Base-by-base conservation (phyloP, 2,888 invertebrate genomes). In the Apamea crenata region DNA sequence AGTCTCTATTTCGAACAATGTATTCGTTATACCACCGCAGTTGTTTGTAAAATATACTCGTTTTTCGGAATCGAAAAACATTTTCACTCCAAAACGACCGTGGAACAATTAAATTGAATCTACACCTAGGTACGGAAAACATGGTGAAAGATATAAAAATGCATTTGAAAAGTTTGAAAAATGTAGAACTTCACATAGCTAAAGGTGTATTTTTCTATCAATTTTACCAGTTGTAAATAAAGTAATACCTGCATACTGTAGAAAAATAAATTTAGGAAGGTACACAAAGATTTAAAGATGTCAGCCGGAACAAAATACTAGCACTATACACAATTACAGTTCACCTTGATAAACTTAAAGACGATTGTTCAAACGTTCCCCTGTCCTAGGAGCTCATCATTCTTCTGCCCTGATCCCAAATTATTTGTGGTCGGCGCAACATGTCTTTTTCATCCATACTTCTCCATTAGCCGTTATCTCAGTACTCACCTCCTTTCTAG, bases 11-110 rank as follows among this genome's bases (percentile, higher is more conserved):
- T 56, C 4, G 4, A n/a, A 59, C 6, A 50, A 32, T 18, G 1
- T 67, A 32, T 67, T 59, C 14, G 36, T 40, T 50, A 56, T 29
- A 74, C 1, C 25, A 25, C 12, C 25, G 29, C 18, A 10, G 29
- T 50, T 29, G 10, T 14, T 71, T 65, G 29, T 32, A 32, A 72
- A 83, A 70, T 59, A 8, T 32, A n/a, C 21, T 29, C n/a, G 40
- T 56, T 53, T 69, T 56, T 40, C 8, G 5, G 1, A 12, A 59
- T 16, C 21, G 16, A 83, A 69, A 50, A 65, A 65, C 36, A 59
- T 18, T 69, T 66, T 65, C 10, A 18, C 8, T 40, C 8, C 0
- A 50, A 72, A 77, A 18, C 25, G 12, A 40, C 32, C 32, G 32
- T 32, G 32, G 1, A 29, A 10, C 40, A 72, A 50, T 40, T 67